phyloP scores from a whole-genome alignment of 1,140 invertebrate genomes.

The Oscheius sp. region DNA sequence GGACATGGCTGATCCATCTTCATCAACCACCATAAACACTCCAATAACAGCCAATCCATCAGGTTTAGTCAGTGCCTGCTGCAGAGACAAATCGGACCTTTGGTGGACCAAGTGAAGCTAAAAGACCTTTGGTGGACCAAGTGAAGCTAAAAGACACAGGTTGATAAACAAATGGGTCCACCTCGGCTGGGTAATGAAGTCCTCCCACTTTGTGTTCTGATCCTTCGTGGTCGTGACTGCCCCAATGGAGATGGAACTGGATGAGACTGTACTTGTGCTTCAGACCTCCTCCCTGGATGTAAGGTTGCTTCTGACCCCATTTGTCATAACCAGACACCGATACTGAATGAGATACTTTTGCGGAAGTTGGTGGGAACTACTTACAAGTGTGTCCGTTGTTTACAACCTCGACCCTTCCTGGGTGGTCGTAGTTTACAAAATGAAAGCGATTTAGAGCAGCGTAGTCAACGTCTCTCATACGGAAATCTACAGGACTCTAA shows the following conservation, averaged over 20 bases:
- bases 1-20: too few species aligned
- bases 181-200: constrained; percentile 62
- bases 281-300: constrained; percentile 69
- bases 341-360: constrained; percentile 17
- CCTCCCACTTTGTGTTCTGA: constrained; percentile 83
- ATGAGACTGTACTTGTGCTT: constrained; percentile 73
- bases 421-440: constrained; percentile 53
- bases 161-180: too few species aligned
- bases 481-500: constrained; percentile 58
- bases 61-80: constrained; percentile 26
- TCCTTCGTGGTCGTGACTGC: constrained; percentile 74
- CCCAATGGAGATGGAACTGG: constrained; percentile 84
- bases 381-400: constrained; percentile 56
- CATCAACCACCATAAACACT: constrained; percentile 49
- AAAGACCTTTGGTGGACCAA: constrained; percentile 67
- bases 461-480: constrained; percentile 50
- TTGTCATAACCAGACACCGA: constrained; percentile 49
- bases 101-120: constrained; percentile 62
- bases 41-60: constrained; percentile 59
- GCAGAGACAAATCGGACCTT: constrained; percentile 48
- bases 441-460: constrained; percentile 44
- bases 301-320: constrained; percentile 58
- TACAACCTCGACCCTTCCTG: constrained; percentile 45
- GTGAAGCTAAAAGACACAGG: constrained; percentile 63
- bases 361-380: too few species aligned